These are phyloP conservation scores for Anthopleura xanthogrammica DNA, from an alignment of 92 coral and sea anemone species.

Conservation along the genomic window DNA sequence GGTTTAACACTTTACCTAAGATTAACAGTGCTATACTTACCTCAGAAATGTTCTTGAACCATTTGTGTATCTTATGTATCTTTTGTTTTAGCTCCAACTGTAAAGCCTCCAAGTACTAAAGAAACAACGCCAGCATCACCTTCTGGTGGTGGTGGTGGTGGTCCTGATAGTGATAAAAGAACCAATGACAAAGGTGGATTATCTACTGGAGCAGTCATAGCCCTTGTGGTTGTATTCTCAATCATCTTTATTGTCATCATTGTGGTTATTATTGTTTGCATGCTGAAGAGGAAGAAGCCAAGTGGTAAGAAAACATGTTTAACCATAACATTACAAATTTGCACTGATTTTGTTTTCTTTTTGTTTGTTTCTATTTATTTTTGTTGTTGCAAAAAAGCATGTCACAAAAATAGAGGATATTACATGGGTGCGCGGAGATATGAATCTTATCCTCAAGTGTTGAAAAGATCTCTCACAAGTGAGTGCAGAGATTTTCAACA, in stretches of 20 bases:
- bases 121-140: not conserved
- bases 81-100: slow-evolving; percentile 12
- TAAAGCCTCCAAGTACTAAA: not conserved
- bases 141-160: not conserved
- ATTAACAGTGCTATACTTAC: too few relatives aligned
- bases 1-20: too few relatives aligned
- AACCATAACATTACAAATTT: too few relatives aligned
- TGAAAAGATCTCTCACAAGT: too few relatives aligned
- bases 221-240: slow-evolving; percentile 32
- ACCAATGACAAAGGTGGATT: not conserved
- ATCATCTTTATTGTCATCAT: slow-evolving; percentile 30
- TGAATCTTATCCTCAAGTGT: too few relatives aligned
- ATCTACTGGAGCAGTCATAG: slow-evolving; percentile 18
- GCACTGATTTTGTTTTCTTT: too few relatives aligned
- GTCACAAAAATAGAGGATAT: too few relatives aligned
- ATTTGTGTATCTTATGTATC: not conserved
- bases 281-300: slow-evolving; percentile 33
- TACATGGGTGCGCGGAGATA: too few relatives aligned
- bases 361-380: too few relatives aligned
- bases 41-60: not conserved
- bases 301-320: slow-evolving; percentile 5
- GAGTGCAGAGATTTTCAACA: too few relatives aligned
- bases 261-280: slow-evolving; percentile 26
- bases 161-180: slow-evolving; percentile 20
- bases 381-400: too few relatives aligned